A percentile compares a stretch with the other conserved stretches of the same genome.
Evolutionary conservation across 2,888 invertebrate species (phyloP).

Genomic region (Lasioglossum lativentre): DNA sequence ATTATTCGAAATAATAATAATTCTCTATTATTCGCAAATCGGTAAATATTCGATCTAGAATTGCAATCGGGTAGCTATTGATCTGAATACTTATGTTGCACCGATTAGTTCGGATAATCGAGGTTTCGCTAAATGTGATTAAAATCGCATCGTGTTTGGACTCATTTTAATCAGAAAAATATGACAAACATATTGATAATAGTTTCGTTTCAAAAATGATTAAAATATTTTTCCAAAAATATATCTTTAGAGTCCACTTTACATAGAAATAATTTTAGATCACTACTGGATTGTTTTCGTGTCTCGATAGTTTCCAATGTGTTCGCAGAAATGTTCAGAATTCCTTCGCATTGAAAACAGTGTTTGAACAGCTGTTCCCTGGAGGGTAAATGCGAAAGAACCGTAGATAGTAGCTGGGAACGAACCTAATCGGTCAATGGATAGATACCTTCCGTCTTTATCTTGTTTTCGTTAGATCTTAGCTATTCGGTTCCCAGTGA

Average conservation of each 20-base stretch:
- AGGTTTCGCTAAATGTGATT: no score
- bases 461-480: neutral
- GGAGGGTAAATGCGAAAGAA: constrained; percentile 8
- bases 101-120: no score
- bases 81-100: no score
- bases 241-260: neutral
- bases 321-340: constrained; percentile 12
- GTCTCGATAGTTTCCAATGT: neutral
- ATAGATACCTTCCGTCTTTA: constrained; percentile 19
- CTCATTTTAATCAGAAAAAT: no score
- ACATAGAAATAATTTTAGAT: neutral
- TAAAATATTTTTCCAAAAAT: neutral
- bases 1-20: no score
- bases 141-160: no score
- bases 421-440: constrained; percentile 20
- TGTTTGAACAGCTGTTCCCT: constrained; percentile 65
- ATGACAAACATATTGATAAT: no score
- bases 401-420: constrained; percentile 10
- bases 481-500: neutral
- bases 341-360: constrained; percentile 39
- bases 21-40: no score
- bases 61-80: no score
- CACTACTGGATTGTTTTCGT: neutral
- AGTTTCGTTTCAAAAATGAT: no score
- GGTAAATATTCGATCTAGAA: no score